These are phyloP conservation scores for Seira ritae DNA, from an alignment of 2,888 invertebrate genomes.

Conservation along the genomic window DNA sequence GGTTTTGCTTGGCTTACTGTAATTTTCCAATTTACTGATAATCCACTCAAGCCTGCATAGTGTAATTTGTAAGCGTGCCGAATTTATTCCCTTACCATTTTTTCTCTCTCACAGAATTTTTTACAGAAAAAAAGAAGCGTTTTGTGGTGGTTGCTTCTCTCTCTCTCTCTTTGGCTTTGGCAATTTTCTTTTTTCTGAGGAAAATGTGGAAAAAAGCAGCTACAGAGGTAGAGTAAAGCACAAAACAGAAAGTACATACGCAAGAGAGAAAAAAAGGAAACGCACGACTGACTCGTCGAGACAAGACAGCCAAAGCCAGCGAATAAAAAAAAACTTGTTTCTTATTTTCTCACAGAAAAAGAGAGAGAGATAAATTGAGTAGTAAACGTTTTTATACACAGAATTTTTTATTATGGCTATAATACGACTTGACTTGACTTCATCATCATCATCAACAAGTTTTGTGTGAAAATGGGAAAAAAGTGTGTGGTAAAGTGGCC, in stretches of 20 bases:
- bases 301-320: too few species aligned
- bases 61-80: constrained; percentile 70
- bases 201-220: constrained; percentile 22
- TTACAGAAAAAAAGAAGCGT: constrained; percentile 24
- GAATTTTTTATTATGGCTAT: not conserved
- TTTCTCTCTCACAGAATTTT: constrained; percentile 16
- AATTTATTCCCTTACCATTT: constrained; percentile 59
- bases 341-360: not conserved
- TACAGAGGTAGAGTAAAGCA: constrained; percentile 8
- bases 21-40: constrained; percentile 70
- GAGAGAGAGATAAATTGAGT: constrained; percentile 6
- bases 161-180: too few species aligned
- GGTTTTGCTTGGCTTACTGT: constrained; percentile 65
- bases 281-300: constrained; percentile 52
- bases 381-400: not conserved
- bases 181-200: constrained; percentile 43
- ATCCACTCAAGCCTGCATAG: constrained; percentile 53
- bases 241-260: constrained; percentile 21
- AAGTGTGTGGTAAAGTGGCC: constrained; percentile 60
- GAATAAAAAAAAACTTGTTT: constrained; percentile 31
- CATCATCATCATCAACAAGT: not conserved
- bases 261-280: constrained; percentile 42
- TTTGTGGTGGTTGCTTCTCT: constrained; percentile 17
- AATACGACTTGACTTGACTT: not conserved
- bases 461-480: constrained; percentile 7